phyloP scores from a whole-genome alignment of 2,113 vertebrate species.

The Sphaerodactylus townsendi region DNA sequence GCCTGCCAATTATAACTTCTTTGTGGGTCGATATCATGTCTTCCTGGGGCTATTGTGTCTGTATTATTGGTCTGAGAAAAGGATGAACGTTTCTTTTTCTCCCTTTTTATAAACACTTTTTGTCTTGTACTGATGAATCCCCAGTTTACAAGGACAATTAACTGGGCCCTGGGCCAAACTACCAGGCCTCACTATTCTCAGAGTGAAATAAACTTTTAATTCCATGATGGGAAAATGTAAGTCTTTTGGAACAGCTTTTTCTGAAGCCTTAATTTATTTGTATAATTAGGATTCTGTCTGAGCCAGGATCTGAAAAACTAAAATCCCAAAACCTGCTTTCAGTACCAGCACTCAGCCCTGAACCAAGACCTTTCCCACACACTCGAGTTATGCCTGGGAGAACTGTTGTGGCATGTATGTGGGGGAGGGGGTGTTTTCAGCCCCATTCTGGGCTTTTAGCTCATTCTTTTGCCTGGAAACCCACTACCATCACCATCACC shows the following conservation, averaged over 20 bases:
- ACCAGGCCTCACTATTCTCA: not conserved
- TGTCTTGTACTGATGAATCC: not conserved
- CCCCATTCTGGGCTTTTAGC: too few relatives aligned
- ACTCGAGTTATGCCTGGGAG: too few relatives aligned
- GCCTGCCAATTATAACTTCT: not conserved
- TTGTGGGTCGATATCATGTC: not conserved
- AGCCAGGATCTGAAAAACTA: not conserved
- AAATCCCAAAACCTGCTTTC: too few relatives aligned
- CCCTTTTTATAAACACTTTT: not conserved
- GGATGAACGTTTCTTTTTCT: not conserved
- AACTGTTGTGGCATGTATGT: too few relatives aligned
- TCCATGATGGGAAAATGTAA: not conserved
- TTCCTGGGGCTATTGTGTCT: not conserved
- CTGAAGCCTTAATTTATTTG: conserved; percentile 15
- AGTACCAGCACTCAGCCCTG: too few relatives aligned
- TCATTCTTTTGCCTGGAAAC: too few relatives aligned
- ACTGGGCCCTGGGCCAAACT: not conserved
- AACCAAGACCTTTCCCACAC: not conserved
- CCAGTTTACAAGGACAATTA: not conserved
- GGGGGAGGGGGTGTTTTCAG: too few relatives aligned
- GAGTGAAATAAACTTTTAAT: not conserved
- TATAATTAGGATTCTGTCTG: not conserved
- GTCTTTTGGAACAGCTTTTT: not conserved
- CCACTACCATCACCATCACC: too few relatives aligned
- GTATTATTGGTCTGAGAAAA: not conserved